Conservation (phyloP, 1,140 invertebrate species). For the Drosophila eugracilis region DNA sequence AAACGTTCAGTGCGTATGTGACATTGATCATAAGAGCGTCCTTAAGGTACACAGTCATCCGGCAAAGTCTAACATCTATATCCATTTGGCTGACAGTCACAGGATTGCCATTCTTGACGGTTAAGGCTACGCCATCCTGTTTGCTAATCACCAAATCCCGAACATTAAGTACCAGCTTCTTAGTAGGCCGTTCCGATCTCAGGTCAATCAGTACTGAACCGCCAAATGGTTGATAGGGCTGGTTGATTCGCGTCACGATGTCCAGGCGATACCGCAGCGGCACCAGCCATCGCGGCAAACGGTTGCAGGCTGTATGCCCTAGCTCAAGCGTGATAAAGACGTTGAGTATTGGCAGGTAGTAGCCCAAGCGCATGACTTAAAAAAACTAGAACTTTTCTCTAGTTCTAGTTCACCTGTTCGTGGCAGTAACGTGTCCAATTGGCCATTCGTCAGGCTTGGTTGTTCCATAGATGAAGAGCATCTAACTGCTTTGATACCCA, state of each 20-base stretch:
- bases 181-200: background rate
- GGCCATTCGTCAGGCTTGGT: background rate
- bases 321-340: background rate
- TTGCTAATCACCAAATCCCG: background rate
- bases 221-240: constrained; percentile 13
- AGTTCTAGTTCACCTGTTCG: background rate
- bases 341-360: constrained; percentile 8
- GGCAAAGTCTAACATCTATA: background rate
- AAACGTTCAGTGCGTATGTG: background rate
- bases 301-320: background rate
- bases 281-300: constrained; percentile 2
- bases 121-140: background rate
- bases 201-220: background rate
- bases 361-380: background rate
- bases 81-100: background rate
- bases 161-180: background rate
- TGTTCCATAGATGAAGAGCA: too few relatives aligned
- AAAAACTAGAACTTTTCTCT: background rate
- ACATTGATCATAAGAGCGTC: background rate
- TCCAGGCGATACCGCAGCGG: background rate
- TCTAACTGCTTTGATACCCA: background rate
- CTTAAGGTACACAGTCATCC: background rate
- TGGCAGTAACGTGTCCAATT: background rate
- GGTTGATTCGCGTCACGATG: constrained; percentile 6
- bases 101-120: background rate